Base-by-base conservation (phyloP, 2,888 invertebrate genomes). In the Tridacna crocea region DNA sequence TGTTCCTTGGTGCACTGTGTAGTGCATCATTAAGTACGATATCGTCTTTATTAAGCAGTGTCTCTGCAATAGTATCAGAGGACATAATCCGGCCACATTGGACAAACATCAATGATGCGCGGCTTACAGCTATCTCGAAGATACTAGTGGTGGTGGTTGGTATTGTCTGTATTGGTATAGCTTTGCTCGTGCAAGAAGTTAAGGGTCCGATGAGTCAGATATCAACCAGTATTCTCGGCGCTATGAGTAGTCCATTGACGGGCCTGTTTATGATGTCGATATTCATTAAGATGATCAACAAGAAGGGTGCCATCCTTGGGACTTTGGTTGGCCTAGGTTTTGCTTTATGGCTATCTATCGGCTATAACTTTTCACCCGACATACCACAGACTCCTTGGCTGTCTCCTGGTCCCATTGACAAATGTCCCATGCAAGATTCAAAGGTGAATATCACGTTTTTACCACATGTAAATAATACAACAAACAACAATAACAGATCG, bases 181-280 rank as follows among this genome's bases (percentile, higher is more conserved):
- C 46, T 19, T 36, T 77, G 22, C 15, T 77, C 4, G 27, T 77
- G 0, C 46, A 58, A 19, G 27, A 77, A 17, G 61, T 60, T 3
- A 46, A 60, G 46, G 70, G 70, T 17, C 58, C 77, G 19, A 46
- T 77, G 47, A 36, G 24, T 8, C 77, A 77, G 58, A 70, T 77
- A 36, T 22, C 77, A 0, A 27, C 27, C 24, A 61, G 70, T n/a
- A 77, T 70, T 22, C 55, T 77, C 22, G 55, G 60, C 17, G 68
- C 60, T 19, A 47, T 77, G 22, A 27, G 36, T n/a, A 70, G 77
- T 46, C 77, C 77, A 36, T 11, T 72, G 19, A 70, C 61, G n/a
- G 70, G 70, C 0, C 51, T 77, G 17, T 77, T 77, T 46, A 36
- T 77, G 68, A 47, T 77, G 77, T 51, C 77, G 8, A 70, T 77